Conservation (phyloP, 2,113 vertebrate species). For the Elachura formosa region DNA sequence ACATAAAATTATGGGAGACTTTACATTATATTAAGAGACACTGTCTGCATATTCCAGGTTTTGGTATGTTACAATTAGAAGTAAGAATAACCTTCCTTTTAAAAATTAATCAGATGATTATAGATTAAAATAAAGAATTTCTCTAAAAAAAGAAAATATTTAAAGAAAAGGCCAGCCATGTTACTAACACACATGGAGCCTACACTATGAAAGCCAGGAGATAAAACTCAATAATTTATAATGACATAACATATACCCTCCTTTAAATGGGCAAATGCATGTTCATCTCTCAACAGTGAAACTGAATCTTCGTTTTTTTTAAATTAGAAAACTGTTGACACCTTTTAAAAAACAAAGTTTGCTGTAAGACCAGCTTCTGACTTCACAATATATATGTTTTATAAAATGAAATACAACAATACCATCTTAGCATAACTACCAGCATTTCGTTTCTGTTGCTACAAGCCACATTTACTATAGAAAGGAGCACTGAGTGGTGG, state of each 20-base stretch:
- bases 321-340: neutral
- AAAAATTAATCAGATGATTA: neutral
- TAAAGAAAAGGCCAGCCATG: too few species aligned
- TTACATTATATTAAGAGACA: neutral
- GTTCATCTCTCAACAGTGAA: neutral
- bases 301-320: neutral
- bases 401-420: neutral
- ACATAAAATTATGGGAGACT: neutral
- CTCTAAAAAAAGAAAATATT: neutral
- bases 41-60: neutral
- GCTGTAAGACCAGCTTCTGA: neutral
- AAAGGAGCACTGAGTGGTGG: neutral
- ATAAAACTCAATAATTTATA: neutral
- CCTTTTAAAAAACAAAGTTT: neutral
- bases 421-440: neutral
- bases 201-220: neutral
- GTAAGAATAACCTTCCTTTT: neutral
- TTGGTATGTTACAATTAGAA: neutral
- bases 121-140: neutral
- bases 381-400: neutral
- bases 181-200: neutral
- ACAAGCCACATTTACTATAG: neutral
- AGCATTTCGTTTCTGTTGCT: neutral
- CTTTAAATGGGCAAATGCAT: neutral
- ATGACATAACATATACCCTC: neutral